These are phyloP conservation scores for Simalia tracyae DNA, from an alignment of 2,797 vertebrate species.

Conservation along the genomic window DNA sequence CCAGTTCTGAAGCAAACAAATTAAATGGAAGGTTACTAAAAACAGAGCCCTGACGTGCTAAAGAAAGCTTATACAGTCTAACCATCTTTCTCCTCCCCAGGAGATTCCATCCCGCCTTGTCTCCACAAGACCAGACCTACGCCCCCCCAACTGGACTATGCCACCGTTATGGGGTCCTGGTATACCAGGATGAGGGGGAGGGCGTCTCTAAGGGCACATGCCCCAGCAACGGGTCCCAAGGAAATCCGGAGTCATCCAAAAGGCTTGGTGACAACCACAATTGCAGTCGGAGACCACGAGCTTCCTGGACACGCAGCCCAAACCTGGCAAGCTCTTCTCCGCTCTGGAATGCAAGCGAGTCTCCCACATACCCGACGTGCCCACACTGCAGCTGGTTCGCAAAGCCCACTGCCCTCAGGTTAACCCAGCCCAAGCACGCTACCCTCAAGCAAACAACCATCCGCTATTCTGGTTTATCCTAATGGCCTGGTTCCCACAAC, in stretches of 20 bases:
- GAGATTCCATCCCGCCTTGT: background rate
- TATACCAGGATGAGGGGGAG: background rate
- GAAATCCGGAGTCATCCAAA: background rate
- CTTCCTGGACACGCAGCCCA: background rate
- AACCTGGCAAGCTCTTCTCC: background rate
- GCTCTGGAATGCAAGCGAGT: background rate
- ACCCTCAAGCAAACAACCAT: background rate
- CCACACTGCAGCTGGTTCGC: too few species aligned
- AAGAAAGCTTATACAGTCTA: background rate
- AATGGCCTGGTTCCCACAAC: background rate
- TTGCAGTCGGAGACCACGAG: background rate
- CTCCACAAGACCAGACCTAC: background rate
- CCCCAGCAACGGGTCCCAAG: background rate
- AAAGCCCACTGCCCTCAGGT: background rate
- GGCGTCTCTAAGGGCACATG: background rate
- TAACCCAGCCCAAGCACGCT: background rate
- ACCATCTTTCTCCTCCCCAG: background rate
- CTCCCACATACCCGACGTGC: background rate
- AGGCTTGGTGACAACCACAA: background rate
- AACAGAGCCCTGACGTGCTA: background rate
- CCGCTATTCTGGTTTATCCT: background rate
- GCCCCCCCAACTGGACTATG: background rate
- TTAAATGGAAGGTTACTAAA: constrained; percentile 15
- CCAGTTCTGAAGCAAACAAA: background rate
- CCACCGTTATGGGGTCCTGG: background rate